Base-by-base conservation (phyloP, 2,797 vertebrate genomes). In the Microhierax caerulescens region DNA sequence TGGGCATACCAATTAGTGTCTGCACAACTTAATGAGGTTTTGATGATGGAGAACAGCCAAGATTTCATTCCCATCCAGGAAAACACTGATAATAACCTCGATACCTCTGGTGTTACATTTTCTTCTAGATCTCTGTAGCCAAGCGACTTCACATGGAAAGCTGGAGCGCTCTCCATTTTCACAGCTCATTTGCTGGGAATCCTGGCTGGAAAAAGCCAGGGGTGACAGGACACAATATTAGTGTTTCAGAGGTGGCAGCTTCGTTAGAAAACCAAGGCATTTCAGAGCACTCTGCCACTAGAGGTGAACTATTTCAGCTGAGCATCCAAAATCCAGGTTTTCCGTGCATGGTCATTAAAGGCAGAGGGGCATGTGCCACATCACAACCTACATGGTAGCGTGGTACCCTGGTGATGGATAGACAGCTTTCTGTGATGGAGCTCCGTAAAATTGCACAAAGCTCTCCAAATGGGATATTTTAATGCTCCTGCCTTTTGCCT, bases 11-110 rank as follows among this genome's bases (percentile, higher is more conserved):
- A 94, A 96, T 96, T 96, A 97, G 92, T 51, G 80, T 25, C 87
- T 90, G 88, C 0, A 3, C 39, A 11, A 53, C 48, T 93, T 96
- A 97, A 97, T 96, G 96, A 97, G 85, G 56, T 97, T 95, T 88
- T 94, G 97, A 95, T 96, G 97, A 97, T 17, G 73, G 97, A 94
- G 75, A 93, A 20, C 51, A 24, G 88, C 34, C 2, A 1, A n/a
- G 78, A 72, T 27, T 47, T 78, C 78, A 6, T 93, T 91, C 77
- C 90, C 50, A 82, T 36, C 37, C 78, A 37, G 39, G 63, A 27
- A 36, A 85, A 89, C 8, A 0, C 36, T 4, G 69, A 41, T 30
- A 41, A 53, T 45, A 61, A 85, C 51, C 82, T 48, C 0, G 11
- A 45, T 91, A 34, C 48, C 63, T 70, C 78, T 56, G 78, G 45